Evolutionary conservation across 2,888 invertebrate genomes (phyloP), one percentile per base, ranked within the genome.

Genomic region (Apeira syringaria): DNA sequence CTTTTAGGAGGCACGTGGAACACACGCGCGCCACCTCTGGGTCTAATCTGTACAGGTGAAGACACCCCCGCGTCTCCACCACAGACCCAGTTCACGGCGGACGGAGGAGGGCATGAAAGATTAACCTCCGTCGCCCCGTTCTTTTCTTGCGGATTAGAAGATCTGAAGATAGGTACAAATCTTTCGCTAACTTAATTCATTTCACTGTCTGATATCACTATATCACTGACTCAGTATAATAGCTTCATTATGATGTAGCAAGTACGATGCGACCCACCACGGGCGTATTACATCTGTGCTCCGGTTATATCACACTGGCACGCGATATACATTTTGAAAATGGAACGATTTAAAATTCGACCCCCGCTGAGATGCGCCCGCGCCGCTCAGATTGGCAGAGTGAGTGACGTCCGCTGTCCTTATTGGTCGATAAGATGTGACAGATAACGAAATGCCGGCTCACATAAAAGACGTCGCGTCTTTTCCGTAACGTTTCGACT

Each of bases 401-500:
- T 83, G 89, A 88, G 85, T 88, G 88, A 89, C 89, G 87, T 84
- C 66, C 72, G 78, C 87, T 74, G 84, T 86, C 87, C 87, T 79
- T 85, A 86, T 85, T 81, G 86, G 85, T 78, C 80, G 88, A 89
- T 88, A 81, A 88, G 88, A 89, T 88, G 75, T 80, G 80, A 82
- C 80, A 74, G 87, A 86, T 87, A 87, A 85, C 70, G n/a, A 69
- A 59, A 35, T 63, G 71, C 80, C 84, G 84, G 80, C 71, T 64
- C 74, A 80, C 77, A 78, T 87, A 76, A 86, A 84, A 88, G 84
- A 73, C 66, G 74, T 80, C 78, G 70, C 80, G 79, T 84, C 84
- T 68, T 73, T 75, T 71, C 74, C 70, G 68, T 68, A 74, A 65
- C 69, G 67, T 80, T 77, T 79, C 70, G 67, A 74, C 75, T 81